These are phyloP conservation scores for Amphimedon queenslandica DNA, from an alignment of 37 sponge, comb jelly and placozoan species.

Conservation along the genomic window DNA sequence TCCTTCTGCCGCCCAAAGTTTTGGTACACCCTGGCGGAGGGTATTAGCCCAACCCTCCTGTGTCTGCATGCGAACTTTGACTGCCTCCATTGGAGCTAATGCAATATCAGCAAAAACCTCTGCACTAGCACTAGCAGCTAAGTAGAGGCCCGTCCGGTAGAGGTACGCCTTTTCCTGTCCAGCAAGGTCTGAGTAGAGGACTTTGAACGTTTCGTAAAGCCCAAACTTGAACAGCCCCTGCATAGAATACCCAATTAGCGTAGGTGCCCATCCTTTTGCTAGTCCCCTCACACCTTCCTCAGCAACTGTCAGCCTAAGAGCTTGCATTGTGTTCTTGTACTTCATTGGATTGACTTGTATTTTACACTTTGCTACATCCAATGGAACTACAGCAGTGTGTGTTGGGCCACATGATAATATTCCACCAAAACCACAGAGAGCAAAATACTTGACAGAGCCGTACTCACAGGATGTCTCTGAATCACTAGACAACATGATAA, in stretches of 20 bases:
- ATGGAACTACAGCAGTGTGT: slow-evolving; percentile 88
- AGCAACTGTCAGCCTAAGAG: slow-evolving; percentile 55
- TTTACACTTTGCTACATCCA: slow-evolving; percentile 84
- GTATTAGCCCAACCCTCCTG: slow-evolving; percentile 79
- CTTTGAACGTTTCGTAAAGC: slow-evolving; percentile 85
- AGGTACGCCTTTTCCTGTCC: slow-evolving; percentile 76
- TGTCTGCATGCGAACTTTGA: slow-evolving; percentile 88
- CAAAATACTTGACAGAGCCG: slow-evolving; percentile 82
- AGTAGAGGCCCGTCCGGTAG: slow-evolving; percentile 78
- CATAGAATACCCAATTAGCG: slow-evolving; percentile 83
- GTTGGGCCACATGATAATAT: slow-evolving; percentile 88
- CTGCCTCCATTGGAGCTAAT: slow-evolving; percentile 86
- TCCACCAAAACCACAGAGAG: slow-evolving; percentile 86
- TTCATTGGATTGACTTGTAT: slow-evolving; percentile 87
- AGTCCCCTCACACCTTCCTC: slow-evolving; percentile 77
- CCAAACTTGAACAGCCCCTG: slow-evolving; percentile 88
- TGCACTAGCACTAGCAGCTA: slow-evolving; percentile 90
- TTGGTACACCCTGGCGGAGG: slow-evolving; percentile 73
- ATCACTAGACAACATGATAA: too few species aligned
- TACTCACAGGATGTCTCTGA: too few species aligned
- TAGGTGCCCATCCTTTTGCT: slow-evolving; percentile 88
- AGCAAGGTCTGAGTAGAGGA: slow-evolving; percentile 55
- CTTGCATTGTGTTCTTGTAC: slow-evolving; percentile 61
- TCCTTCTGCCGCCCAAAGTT: slow-evolving; percentile 67
- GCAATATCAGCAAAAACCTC: slow-evolving; percentile 94